Evolutionary conservation across 2,113 vertebrate genomes (phyloP), one percentile per base, ranked within the genome.

Genomic region (Oreochromis tanganicae): DNA sequence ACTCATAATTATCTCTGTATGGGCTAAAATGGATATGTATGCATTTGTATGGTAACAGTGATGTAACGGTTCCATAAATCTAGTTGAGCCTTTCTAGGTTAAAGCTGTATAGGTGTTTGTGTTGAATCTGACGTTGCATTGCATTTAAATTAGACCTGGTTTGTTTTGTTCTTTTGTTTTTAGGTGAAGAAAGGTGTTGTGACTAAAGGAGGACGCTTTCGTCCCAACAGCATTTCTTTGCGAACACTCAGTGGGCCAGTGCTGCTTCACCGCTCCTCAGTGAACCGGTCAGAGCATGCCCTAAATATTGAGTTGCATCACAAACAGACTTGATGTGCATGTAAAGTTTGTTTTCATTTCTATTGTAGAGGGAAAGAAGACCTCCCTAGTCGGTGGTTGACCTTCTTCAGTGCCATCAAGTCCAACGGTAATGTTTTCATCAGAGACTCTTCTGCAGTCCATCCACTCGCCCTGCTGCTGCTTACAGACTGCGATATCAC

Each of bases 341-440:
- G 3, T 55, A 2, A 84, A 80, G 6, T 9, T 29, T 17, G 6
- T 9, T 29, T 17, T 29, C 2, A 5, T 38, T 55, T 43, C 12
- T 55, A 1, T 73, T 57, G 5, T 87, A 99, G 98, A 93, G 97
- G 97, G 61, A 96, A 97, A 0, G 95, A 96, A 1, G 89, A 96
- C 17, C 95, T 99, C 3, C 96, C 97, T 50, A 98, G 97, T 94
- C 98, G 98, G 38, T 99, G 98, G 98, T 95, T 99, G 80, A 99
- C 98, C 0, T 99, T 98, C 86, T 99, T 98, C 96, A 97, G 96
- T 81, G 98, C 98, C 0, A 96, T 99, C 48, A 98, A 99, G 92
- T 99, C 98, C 82, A 97, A 95, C 0, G 97, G 96, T 0, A 95
- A 92, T 0, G 98, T 99, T 21, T 99, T 99, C 13, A 97, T 99